phyloP scores from a whole-genome alignment of 2,888 invertebrate species.

The Aphidius colemani region DNA sequence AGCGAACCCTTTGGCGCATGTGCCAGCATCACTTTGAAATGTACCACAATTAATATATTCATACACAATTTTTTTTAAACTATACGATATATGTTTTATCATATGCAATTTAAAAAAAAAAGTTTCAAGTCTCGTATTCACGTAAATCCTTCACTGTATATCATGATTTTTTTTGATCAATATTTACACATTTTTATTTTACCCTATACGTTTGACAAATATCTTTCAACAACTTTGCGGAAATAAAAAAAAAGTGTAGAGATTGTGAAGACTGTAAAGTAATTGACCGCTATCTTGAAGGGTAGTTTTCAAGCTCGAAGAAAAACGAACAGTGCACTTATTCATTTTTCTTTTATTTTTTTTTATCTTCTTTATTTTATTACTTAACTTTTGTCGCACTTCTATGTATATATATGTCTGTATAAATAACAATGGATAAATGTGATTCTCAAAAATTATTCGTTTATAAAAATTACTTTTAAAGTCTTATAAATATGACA shows the following conservation, averaged over 20 bases:
- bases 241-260: too few species aligned
- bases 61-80: conserved; percentile 35
- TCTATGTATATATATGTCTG: conserved; percentile 1
- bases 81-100: too few species aligned
- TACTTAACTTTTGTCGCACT: not conserved
- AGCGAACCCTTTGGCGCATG: conserved; percentile 54
- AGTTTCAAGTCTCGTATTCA: too few species aligned
- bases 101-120: too few species aligned
- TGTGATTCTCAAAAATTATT: not conserved
- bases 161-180: too few species aligned
- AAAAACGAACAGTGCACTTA: not conserved
- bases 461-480: too few species aligned
- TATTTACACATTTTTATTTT: too few species aligned
- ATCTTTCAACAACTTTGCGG: too few species aligned
- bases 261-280: conserved; percentile 32
- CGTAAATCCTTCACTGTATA: too few species aligned
- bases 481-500: too few species aligned
- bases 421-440: conserved; percentile 5
- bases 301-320: conserved; percentile 2
- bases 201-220: too few species aligned
- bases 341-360: conserved; percentile 2
- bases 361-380: conserved; percentile 4
- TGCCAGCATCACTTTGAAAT: conserved; percentile 52
- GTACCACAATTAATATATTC: conserved; percentile 51
- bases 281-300: conserved; percentile 27